phyloP scores from a whole-genome alignment of 2,113 vertebrate genomes.

The Sterna hirundo region DNA sequence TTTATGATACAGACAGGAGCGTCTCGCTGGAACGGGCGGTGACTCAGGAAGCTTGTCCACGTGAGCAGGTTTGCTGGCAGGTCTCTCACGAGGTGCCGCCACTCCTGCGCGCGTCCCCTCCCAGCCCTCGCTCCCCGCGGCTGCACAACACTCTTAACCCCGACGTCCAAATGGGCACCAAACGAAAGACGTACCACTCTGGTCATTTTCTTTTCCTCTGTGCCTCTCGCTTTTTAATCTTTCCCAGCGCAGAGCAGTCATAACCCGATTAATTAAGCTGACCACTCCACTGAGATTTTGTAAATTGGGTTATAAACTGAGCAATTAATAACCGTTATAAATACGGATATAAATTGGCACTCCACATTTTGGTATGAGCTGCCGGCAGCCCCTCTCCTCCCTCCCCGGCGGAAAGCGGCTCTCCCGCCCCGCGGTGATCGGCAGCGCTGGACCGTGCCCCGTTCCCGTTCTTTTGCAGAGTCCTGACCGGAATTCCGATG shows the following conservation, averaged over 20 bases:
- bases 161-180: fast-evolving
- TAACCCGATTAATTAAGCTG: background rate
- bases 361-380: fast-evolving
- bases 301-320: background rate
- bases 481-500: background rate
- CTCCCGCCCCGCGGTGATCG: fast-evolving
- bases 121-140: fast-evolving
- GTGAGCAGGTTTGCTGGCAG: background rate
- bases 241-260: background rate
- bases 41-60: background rate
- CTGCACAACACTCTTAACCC: background rate
- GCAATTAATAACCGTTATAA: background rate
- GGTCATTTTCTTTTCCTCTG: background rate
- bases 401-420: fast-evolving
- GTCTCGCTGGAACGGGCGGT: background rate
- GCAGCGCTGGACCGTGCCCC: background rate
- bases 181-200: fast-evolving
- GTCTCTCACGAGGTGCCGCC: background rate
- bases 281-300: background rate
- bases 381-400: background rate
- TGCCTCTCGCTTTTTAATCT: background rate
- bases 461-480: fast-evolving
- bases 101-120: fast-evolving
- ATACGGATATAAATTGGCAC: fast-evolving
- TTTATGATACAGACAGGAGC: no score